phyloP scores from a whole-genome alignment of 2,888 invertebrate genomes.

The Cerceris ruficornis region DNA sequence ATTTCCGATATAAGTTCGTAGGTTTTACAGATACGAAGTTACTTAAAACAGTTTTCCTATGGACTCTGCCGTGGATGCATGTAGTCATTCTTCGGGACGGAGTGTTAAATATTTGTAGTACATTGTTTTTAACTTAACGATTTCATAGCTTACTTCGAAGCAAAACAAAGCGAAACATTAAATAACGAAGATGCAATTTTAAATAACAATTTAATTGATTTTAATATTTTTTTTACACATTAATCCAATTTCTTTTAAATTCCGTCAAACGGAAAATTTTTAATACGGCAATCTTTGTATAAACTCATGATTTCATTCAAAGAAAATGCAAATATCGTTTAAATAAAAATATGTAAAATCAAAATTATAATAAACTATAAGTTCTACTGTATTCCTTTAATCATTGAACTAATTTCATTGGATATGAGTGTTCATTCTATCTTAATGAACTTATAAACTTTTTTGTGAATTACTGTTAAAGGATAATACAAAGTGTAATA shows the following conservation, averaged over 20 bases:
- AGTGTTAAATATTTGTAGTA: not conserved
- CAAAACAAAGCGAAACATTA: not conserved
- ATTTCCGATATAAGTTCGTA: conserved; percentile 60
- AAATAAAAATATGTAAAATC: too few species aligned
- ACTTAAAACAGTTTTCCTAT: conserved; percentile 58
- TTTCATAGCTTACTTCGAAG: not conserved
- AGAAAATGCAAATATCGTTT: too few species aligned
- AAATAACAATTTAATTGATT: not conserved
- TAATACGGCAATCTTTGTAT: too few species aligned
- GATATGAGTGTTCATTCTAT: not conserved
- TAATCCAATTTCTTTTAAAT: too few species aligned
- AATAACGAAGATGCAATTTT: not conserved
- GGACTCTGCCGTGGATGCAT: conserved; percentile 31
- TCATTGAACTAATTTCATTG: not conserved
- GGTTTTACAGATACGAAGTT: conserved; percentile 55
- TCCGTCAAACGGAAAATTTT: too few species aligned
- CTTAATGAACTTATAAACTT: not conserved
- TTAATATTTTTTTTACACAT: too few species aligned
- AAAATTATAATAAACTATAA: too few species aligned
- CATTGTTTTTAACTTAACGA: not conserved
- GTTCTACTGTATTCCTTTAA: too few species aligned
- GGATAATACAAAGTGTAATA: not conserved
- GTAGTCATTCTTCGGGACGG: not conserved
- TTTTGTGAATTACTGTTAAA: not conserved
- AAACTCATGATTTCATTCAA: too few species aligned